These are phyloP conservation scores for Sebastes paucispinis DNA, from an alignment of 2,797 vertebrate species.

Conservation along the genomic window DNA sequence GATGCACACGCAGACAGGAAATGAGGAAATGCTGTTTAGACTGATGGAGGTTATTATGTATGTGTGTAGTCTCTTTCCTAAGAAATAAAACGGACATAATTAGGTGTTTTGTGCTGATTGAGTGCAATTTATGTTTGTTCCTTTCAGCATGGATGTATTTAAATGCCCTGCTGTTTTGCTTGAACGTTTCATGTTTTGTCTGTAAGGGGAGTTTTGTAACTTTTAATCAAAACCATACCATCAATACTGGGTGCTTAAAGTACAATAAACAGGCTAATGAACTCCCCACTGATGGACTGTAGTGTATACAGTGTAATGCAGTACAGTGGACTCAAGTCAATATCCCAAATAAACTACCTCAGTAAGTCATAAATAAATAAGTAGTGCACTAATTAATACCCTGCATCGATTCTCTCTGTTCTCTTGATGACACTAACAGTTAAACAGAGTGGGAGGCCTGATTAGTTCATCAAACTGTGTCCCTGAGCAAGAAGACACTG, in stretches of 20 bases:
- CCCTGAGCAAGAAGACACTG: neutral
- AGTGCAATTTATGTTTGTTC: neutral
- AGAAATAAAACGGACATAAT: neutral
- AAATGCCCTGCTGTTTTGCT: neutral
- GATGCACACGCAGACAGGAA: constrained; percentile 44
- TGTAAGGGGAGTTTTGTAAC: neutral
- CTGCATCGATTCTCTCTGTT: constrained; percentile 16
- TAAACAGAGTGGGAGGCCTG: neutral
- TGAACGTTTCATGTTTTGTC: neutral
- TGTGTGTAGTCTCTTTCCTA: neutral
- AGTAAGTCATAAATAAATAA: constrained; percentile 51
- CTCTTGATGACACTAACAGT: constrained; percentile 23
- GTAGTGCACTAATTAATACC: constrained; percentile 48
- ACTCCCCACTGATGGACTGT: constrained; percentile 12
- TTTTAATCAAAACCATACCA: constrained; percentile 6
- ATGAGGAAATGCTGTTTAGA: constrained; percentile 43
- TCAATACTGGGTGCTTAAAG: neutral
- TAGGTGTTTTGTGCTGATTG: neutral
- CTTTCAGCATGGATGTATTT: neutral
- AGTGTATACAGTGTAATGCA: neutral
- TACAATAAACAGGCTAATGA: constrained; percentile 21
- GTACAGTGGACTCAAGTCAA: constrained; percentile 2
- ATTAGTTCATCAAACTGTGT: constrained; percentile 17
- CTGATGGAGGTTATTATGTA: constrained; percentile 14
- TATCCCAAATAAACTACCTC: constrained; percentile 15